Base-by-base conservation (phyloP, 2,113 vertebrate species). In the Tylochromis polylepis region DNA sequence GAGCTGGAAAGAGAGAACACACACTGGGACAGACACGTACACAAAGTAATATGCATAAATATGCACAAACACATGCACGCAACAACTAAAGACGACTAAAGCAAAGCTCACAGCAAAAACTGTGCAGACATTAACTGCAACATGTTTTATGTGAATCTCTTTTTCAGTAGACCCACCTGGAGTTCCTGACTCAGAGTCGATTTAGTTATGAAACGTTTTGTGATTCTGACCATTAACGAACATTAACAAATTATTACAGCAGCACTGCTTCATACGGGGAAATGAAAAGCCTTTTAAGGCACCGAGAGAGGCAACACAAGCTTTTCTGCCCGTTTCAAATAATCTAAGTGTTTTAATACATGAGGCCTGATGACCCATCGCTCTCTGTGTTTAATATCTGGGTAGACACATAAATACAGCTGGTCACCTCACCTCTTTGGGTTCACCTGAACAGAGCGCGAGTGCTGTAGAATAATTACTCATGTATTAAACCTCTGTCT, bases 391-490 rank as follows among this genome's bases (percentile, higher is more conserved):
- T 53, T n/a, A 2, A 31, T 11, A 46, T 18, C 29, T 51, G n/a
- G 20, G 27, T 3, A 7, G 58, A 58, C 34, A 59, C 2, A 83
- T 1, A 83, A 3, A 80, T 34, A 27, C 27, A 67, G 8, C 51
- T 41, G 49, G 15, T 86, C 38, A 36, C 70, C 72, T 62, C 27
- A 18, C 20, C 58, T 18, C 16, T 20, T 10, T 11, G 16, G 9
- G 34, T 31, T 88, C 92, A 94, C 91, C 93, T 94, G 92, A 89
- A 87, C 84, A 22, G 46, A 24, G 36, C 12, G 81, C 16, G 82
- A 86, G 87, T 78, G 92, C 81, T 62, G 81, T 91, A 88, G 85
- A 92, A 95, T 95, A 95, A 95, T 95, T 94, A 94, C 93, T 93
- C 87, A 81, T 95, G 29, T 62, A 34, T 62, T 94, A 95, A 94